phyloP scores from a whole-genome alignment of 2,797 vertebrate genomes.

The Myotis daubentonii region DNA sequence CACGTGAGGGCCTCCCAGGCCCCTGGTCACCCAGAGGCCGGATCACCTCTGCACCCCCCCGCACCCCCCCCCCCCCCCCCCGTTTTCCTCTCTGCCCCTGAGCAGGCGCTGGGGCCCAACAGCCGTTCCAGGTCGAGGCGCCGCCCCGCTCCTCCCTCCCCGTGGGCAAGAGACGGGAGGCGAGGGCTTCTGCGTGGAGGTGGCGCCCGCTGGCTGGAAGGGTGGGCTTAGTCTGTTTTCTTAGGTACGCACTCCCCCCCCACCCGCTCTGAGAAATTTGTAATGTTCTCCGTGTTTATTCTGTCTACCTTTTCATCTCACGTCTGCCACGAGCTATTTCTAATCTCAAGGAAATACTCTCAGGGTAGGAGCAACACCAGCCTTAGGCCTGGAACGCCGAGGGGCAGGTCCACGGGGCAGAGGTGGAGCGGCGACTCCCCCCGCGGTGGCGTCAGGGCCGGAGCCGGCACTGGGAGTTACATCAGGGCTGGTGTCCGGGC shows the following conservation, averaged over 20 bases:
- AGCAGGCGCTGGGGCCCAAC: not conserved
- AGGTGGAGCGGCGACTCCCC: not conserved
- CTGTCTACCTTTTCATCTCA: not conserved
- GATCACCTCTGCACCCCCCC: not conserved
- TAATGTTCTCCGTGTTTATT: not conserved
- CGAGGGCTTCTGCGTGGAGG: accelerated
- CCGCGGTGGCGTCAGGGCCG: not conserved
- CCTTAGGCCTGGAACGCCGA: not conserved
- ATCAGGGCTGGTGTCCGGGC: not conserved
- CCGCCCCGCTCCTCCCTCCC: not conserved
- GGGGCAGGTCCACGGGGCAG: accelerated
- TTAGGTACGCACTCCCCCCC: accelerated
- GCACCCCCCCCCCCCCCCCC: not conserved
- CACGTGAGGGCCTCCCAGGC: accelerated
- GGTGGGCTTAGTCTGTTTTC: not conserved
- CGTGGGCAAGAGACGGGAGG: no score
- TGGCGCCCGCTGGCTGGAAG: not conserved
- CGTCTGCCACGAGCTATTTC: not conserved
- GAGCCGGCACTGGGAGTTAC: not conserved
- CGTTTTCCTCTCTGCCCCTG: not conserved
- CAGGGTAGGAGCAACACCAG: not conserved
- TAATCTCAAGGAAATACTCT: not conserved
- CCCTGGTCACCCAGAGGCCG: not conserved
- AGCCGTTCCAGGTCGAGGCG: not conserved
- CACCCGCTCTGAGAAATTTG: not conserved